Percentiles rank a stretch among this genome's conserved stretches.
These are phyloP conservation scores for Temnothorax longispinosus DNA, from an alignment of 1,140 invertebrate genomes.

Conservation along the genomic window DNA sequence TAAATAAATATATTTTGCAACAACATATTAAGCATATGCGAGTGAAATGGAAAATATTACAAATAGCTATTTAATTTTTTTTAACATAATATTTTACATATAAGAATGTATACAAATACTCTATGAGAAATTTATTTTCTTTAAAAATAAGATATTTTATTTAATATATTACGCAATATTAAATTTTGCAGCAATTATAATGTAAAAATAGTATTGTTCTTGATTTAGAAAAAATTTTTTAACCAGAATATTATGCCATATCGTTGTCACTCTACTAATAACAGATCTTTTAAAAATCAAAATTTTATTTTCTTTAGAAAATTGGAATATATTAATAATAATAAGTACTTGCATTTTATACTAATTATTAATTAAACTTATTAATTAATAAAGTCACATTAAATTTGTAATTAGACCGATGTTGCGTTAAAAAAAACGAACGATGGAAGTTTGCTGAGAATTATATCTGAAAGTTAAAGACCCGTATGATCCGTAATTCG, in stretches of 20 bases:
- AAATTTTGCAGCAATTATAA: neutral
- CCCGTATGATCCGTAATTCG: constrained; percentile 65
- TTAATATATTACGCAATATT: neutral
- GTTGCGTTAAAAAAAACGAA: neutral
- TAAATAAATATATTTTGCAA: neutral
- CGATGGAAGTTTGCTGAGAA: constrained; percentile 65
- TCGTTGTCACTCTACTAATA: neutral
- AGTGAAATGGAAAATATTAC: neutral
- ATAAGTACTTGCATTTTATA: neutral
- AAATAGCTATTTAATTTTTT: constrained; percentile 2
- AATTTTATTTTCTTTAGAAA: neutral
- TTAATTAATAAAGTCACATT: constrained; percentile 30
- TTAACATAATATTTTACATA: neutral
- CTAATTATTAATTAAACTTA: constrained; percentile 15
- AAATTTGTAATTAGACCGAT: constrained; percentile 40
- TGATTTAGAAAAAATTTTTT: constrained; percentile 12
- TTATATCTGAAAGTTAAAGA: constrained; percentile 63
- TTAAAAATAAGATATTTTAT: neutral
- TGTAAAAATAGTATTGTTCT: neutral
- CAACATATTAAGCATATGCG: constrained; percentile 1
- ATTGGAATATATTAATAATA: neutral
- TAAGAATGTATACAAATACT: neutral
- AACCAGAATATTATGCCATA: neutral
- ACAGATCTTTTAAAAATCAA: neutral
- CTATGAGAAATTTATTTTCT: neutral